Percentiles rank a stretch among this genome's conserved stretches.
These are phyloP conservation scores for Hydra vulgaris DNA, from an alignment of 30 jellyfish, hydroid and myxozoan genomes.

Conservation along the genomic window DNA sequence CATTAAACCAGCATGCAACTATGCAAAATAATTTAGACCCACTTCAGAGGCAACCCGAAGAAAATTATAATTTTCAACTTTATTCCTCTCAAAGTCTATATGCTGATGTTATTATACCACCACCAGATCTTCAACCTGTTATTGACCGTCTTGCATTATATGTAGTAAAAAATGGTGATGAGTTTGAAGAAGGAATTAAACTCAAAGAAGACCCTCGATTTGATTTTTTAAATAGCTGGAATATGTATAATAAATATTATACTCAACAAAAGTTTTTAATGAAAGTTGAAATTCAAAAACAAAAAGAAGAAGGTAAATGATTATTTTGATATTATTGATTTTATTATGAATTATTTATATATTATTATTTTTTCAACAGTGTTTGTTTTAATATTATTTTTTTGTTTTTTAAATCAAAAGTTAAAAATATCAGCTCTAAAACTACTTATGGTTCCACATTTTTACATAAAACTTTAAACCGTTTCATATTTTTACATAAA, in stretches of 20 bases:
- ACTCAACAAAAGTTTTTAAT: constrained; percentile 2
- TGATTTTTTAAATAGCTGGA: constrained; percentile 43
- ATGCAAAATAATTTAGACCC: too few relatives aligned
- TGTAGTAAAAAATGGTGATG: constrained; percentile 79
- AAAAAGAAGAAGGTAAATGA: constrained; percentile 15
- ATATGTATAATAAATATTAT: constrained; percentile 57
- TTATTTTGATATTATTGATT: background rate
- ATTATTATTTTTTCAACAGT: too few relatives aligned
- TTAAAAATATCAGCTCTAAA: too few relatives aligned
- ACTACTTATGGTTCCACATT: too few relatives aligned
- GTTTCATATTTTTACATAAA: too few relatives aligned
- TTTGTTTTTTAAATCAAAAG: too few relatives aligned
- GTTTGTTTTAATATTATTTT: too few relatives aligned
- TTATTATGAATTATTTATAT: too few relatives aligned
- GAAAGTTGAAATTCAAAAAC: constrained; percentile 6
- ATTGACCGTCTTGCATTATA: constrained; percentile 72
- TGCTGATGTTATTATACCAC: constrained; percentile 41
- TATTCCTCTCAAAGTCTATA: background rate
- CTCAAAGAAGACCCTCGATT: constrained; percentile 74
- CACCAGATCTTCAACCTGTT: constrained; percentile 72
- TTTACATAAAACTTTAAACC: too few relatives aligned
- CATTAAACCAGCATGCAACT: background rate
- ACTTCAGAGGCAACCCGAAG: background rate
- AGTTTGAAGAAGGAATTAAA: constrained; percentile 59
- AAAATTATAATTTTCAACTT: too few relatives aligned